Evolutionary conservation across 2,797 vertebrate genomes (phyloP), one percentile per base, ranked within the genome.

Genomic region (Microchirus variegatus): DNA sequence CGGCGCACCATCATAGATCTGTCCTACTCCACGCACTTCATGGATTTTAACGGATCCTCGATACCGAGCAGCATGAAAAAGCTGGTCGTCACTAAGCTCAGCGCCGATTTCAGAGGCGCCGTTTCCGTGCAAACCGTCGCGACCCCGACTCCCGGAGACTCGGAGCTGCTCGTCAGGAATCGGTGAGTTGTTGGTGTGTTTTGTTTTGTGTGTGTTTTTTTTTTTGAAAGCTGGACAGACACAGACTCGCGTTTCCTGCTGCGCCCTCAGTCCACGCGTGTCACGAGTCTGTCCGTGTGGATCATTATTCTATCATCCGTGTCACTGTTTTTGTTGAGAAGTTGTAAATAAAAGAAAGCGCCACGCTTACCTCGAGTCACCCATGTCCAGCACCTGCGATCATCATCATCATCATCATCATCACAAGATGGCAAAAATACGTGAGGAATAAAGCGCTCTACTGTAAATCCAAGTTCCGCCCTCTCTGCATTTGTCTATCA

Each of bases 21-120:
- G 94, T 98, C 96, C 73, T 97, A 95, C 89, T 93, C 95, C 1
- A 88, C 93, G 67, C 95, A 96, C 93, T 97, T 98, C 91, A 93
- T 97, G 95, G 96, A 97, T 93, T 96, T 95, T 74, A 90, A 92
- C 75, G 94, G 95, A 73, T 96, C 95, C 41, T 92, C 94, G 72
- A 96, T 97, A 87, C 93, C 95, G 82, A 91, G 88, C 87, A 70
- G 80, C 71, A 96, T 96, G 95, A 95, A 92, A 78, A 96, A 96
- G 91, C 94, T 97, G 90, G 84, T 94, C 63, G 95, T 93, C 35
- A 95, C 92, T 36, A 92, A 91, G 89, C 95, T 95, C n/a, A 96
- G 94, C 84, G 88, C 92, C 15, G 85, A 94, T 93, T 96, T 96
- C 91, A 87, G 89, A 71, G 93, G 96, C 84, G 96, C 96, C 37